Conservation (phyloP, 2,888 invertebrate species). For the Lamellibrachia columna region DNA sequence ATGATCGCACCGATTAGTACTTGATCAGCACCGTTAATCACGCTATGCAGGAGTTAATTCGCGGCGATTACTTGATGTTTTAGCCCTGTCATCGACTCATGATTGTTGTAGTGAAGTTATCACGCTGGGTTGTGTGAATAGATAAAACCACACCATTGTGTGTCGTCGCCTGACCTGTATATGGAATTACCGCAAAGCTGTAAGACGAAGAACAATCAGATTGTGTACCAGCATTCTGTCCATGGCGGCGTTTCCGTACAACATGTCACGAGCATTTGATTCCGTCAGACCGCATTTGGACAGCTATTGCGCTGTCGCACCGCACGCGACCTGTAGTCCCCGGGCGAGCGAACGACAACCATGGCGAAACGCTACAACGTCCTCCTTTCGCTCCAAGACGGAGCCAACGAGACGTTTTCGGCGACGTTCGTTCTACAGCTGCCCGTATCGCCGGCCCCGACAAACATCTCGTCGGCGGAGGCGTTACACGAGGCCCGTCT, state of each 20-base stretch:
- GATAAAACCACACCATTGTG: not conserved
- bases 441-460: not conserved
- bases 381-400: slow-evolving; percentile 36
- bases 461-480: not conserved
- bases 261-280: not conserved
- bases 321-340: not conserved
- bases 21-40: not conserved
- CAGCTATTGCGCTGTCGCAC: not conserved
- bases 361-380: slow-evolving; percentile 22
- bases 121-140: not conserved
- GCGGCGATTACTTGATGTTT: not conserved
- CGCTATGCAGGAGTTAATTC: slow-evolving; percentile 9
- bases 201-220: not conserved
- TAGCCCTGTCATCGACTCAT: not conserved
- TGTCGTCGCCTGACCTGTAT: not conserved
- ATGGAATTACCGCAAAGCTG: not conserved
- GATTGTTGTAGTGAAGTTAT: not conserved
- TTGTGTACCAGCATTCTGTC: not conserved
- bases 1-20: not conserved
- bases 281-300: not conserved
- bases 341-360: not conserved
- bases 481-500: slow-evolving; percentile 20
- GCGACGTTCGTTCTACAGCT: slow-evolving; percentile 38
- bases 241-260: not conserved
- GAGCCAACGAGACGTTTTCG: slow-evolving; percentile 38